Percentiles rank a stretch among this genome's conserved stretches.
Evolutionary conservation across 2,797 vertebrate genomes (phyloP).

Genomic region (Phrynocephalus vlangalii): DNA sequence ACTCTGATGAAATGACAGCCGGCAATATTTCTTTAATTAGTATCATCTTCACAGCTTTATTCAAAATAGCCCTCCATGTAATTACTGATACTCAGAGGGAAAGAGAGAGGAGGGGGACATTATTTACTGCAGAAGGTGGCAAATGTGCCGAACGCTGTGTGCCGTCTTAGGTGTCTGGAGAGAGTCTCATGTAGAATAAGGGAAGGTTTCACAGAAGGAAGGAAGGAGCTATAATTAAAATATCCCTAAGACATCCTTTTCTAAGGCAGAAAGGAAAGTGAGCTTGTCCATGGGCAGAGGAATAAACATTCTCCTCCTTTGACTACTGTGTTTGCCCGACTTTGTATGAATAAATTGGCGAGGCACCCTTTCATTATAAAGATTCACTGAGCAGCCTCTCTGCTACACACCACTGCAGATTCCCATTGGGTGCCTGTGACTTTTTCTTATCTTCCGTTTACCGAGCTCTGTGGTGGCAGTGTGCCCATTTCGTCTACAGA

Average conservation of each 20-base stretch:
- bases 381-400: constrained; percentile 3
- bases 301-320: background rate
- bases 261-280: constrained; percentile 2
- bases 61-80: constrained; percentile 57
- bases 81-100: constrained; percentile 55
- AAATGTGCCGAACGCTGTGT: constrained; percentile 36
- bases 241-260: background rate
- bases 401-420: background rate
- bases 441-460: constrained; percentile 37
- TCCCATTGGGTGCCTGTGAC: background rate
- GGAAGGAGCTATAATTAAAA: constrained; percentile 50
- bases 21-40: constrained; percentile 69
- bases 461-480: background rate
- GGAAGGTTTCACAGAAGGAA: constrained; percentile 29
- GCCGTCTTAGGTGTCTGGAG: constrained; percentile 41
- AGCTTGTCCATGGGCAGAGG: background rate
- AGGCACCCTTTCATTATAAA: constrained; percentile 26
- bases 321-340: background rate
- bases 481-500: constrained; percentile 31
- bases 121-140: constrained; percentile 36
- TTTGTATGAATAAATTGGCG: background rate
- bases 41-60: constrained; percentile 52
- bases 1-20: constrained; percentile 32
- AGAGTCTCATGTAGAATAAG: constrained; percentile 57
- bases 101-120: background rate